These are phyloP conservation scores for Drosophila kanekoi DNA, from an alignment of 2,888 invertebrate species.

Conservation along the genomic window DNA sequence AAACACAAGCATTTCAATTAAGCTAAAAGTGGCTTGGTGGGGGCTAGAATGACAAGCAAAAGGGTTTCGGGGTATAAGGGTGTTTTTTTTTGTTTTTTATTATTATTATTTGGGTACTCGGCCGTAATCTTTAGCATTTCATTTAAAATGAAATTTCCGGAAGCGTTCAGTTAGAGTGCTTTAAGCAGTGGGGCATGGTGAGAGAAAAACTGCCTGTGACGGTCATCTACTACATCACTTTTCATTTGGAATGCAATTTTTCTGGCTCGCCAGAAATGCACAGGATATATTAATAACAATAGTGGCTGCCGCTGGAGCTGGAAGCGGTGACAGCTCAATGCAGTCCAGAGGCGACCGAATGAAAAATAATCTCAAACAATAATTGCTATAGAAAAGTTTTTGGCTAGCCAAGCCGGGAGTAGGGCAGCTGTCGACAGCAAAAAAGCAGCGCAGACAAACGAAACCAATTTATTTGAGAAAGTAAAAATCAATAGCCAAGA, in stretches of 20 bases:
- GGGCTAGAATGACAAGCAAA: constrained; percentile 5
- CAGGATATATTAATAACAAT: constrained; percentile 71
- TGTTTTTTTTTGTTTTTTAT: not conserved
- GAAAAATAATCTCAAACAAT: constrained; percentile 76
- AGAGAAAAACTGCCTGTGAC: constrained; percentile 8
- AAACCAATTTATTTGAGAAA: constrained; percentile 80
- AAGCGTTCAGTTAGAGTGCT: not conserved
- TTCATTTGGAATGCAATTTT: constrained; percentile 65
- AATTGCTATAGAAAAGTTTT: constrained; percentile 72
- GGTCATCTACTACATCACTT: constrained; percentile 45
- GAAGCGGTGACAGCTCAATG: constrained; percentile 43
- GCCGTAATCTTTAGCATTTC: constrained; percentile 24
- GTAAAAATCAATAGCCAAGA: constrained; percentile 76
- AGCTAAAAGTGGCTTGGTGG: constrained; percentile 51
- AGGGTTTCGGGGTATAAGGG: constrained; percentile 2
- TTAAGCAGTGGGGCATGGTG: constrained; percentile 8
- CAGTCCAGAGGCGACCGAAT: constrained; percentile 46
- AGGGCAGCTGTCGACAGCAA: constrained; percentile 36
- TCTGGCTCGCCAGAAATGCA: constrained; percentile 37
- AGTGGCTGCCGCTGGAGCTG: constrained; percentile 46
- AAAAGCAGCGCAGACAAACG: constrained; percentile 68
- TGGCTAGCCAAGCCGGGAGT: constrained; percentile 26
- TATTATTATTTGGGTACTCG: constrained; percentile 4
- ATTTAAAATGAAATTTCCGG: constrained; percentile 28
- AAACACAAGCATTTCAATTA: constrained; percentile 69